A percentile compares a stretch with the other conserved stretches of the same genome.
These are phyloP conservation scores for Carpatolechia fugitivella DNA, from an alignment of 2,888 invertebrate genomes.

Conservation along the genomic window DNA sequence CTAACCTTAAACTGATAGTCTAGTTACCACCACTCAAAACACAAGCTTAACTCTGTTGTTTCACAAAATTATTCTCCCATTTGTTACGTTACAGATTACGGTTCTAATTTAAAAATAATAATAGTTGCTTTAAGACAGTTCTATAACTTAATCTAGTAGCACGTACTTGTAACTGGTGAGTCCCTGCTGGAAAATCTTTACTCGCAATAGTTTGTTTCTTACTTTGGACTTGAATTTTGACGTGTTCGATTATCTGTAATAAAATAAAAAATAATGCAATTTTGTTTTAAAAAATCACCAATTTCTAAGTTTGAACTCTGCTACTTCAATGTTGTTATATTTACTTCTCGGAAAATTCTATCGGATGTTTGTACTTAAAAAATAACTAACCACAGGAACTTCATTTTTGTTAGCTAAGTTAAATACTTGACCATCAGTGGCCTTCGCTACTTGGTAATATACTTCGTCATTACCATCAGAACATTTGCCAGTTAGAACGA, in stretches of 20 bases:
- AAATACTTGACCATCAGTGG: conserved; percentile 15
- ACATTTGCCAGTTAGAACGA: conserved; percentile 12
- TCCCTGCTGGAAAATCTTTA: conserved; percentile 9
- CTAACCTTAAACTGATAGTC: too few relatives aligned
- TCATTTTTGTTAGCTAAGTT: conserved; percentile 7
- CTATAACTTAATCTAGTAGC: too few relatives aligned
- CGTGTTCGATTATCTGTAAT: conserved; percentile 17
- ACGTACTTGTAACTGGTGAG: conserved; percentile 35
- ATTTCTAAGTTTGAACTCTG: too few relatives aligned
- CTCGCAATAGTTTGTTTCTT: conserved; percentile 13
- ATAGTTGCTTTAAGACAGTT: neutral
- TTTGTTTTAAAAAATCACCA: too few relatives aligned
- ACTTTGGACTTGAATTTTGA: conserved; percentile 14
- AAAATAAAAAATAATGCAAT: too few relatives aligned
- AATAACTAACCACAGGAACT: conserved; percentile 9
- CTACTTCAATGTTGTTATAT: too few relatives aligned
- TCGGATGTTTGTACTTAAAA: neutral
- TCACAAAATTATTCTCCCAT: too few relatives aligned
- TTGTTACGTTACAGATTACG: too few relatives aligned
- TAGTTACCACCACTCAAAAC: too few relatives aligned
- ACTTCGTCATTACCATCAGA: neutral
- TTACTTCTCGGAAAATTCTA: neutral
- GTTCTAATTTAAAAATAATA: too few relatives aligned
- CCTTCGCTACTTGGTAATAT: conserved; percentile 8
- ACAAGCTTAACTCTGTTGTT: too few relatives aligned